A percentile compares a stretch with the other conserved stretches of the same genome.
phyloP scores from a whole-genome alignment of 2,797 vertebrate genomes.

The Hippocampus kuda region DNA sequence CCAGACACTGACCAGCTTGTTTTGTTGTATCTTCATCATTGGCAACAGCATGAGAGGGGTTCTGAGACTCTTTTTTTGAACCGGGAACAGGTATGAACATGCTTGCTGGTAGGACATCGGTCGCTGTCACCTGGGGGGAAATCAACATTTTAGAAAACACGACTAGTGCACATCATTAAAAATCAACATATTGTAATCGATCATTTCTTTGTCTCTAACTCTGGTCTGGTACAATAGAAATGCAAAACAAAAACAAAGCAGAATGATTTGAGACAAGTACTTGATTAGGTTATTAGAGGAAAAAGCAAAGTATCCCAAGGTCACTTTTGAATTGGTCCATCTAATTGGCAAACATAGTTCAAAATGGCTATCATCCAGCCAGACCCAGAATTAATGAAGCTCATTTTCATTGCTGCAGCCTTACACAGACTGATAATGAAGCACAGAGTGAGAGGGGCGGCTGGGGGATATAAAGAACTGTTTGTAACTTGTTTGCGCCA shows the following conservation, averaged over 20 bases:
- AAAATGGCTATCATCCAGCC: slow-evolving; percentile 95
- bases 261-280: slow-evolving; percentile 74
- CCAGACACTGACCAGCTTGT: slow-evolving; percentile 75
- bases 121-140: slow-evolving; percentile 82
- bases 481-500: slow-evolving; percentile 2
- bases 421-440: slow-evolving; percentile 78
- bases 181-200: not conserved
- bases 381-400: slow-evolving; percentile 95
- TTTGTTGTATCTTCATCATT: slow-evolving; percentile 77
- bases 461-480: slow-evolving; percentile 4
- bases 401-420: slow-evolving; percentile 95
- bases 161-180: not conserved
- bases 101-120: slow-evolving; percentile 91
- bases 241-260: slow-evolving; percentile 55
- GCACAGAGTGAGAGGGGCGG: not conserved
- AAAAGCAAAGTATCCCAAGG: slow-evolving; percentile 85
- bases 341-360: slow-evolving; percentile 99
- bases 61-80: slow-evolving; percentile 76
- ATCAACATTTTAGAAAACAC: slow-evolving; percentile 8
- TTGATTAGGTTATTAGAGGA: slow-evolving; percentile 83
- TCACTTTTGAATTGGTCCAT: slow-evolving; percentile 97
- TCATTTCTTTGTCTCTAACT: slow-evolving; percentile 14
- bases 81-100: slow-evolving; percentile 87
- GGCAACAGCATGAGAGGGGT: slow-evolving; percentile 59
- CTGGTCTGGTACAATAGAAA: slow-evolving; percentile 33